Evolutionary conservation across 2,113 vertebrate genomes (phyloP).

Genomic region (Furnarius figulus): DNA sequence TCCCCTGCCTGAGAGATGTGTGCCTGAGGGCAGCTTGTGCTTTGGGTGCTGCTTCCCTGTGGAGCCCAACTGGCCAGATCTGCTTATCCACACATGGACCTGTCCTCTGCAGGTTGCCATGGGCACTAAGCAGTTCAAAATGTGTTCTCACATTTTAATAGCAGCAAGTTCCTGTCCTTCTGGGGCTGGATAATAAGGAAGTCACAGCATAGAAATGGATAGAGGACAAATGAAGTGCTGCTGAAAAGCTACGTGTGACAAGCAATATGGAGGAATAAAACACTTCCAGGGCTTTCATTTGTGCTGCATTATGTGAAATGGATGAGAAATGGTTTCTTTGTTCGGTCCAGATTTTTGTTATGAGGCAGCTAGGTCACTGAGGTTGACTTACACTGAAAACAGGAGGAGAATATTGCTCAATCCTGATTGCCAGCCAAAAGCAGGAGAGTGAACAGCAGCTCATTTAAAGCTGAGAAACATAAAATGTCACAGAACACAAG

Average conservation of each 20-base stretch:
- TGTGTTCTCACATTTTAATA: background rate
- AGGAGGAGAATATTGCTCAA: background rate
- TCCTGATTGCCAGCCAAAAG: background rate
- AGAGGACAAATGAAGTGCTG: background rate
- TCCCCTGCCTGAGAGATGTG: fast-evolving
- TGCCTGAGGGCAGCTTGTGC: background rate
- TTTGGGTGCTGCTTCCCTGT: background rate
- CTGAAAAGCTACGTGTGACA: background rate
- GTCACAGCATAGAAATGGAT: background rate
- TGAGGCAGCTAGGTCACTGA: background rate
- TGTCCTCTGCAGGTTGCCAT: background rate
- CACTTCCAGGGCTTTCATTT: background rate
- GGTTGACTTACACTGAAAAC: background rate
- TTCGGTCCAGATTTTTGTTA: background rate
- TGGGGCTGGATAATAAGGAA: background rate
- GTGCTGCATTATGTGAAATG: background rate
- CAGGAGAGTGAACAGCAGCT: background rate
- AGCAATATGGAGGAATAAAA: background rate
- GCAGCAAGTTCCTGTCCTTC: background rate
- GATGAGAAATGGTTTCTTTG: background rate
- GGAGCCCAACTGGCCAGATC: background rate
- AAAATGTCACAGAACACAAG: background rate
- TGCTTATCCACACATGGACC: background rate
- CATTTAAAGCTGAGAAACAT: background rate
- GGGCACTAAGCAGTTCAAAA: background rate